Evolutionary conservation across 92 coral and sea anemone species (phyloP).

Genomic region (Porites divaricata): DNA sequence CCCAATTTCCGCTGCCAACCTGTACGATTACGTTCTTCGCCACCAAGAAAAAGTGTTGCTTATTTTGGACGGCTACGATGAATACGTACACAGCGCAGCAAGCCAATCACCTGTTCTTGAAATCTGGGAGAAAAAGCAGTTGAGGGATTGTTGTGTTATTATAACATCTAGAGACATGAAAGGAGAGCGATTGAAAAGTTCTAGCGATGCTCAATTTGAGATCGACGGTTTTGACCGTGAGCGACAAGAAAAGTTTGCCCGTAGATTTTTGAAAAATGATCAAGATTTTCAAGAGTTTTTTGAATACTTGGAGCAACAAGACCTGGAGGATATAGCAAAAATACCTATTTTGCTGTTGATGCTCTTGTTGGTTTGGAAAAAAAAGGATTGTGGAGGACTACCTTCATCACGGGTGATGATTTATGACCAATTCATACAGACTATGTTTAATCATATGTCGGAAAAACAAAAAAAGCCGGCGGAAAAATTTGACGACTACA

Average conservation of each 20-base stretch:
- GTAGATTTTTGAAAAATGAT: background rate
- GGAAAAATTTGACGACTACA: background rate
- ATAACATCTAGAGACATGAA: background rate
- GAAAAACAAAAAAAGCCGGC: background rate
- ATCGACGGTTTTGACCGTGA: background rate
- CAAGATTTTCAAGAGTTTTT: background rate
- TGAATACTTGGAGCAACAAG: background rate
- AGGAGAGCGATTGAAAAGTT: background rate
- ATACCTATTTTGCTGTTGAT: conserved; percentile 14
- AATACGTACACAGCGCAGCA: background rate
- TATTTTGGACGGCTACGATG: conserved; percentile 22
- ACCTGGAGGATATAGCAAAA: background rate
- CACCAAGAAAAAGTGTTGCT: conserved; percentile 5
- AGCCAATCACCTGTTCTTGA: background rate
- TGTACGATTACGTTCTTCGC: background rate
- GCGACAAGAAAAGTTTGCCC: background rate
- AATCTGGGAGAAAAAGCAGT: background rate
- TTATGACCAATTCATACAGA: background rate
- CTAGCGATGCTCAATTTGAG: background rate
- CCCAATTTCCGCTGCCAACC: background rate
- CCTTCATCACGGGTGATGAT: conserved; percentile 10
- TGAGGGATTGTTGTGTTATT: background rate
- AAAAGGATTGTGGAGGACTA: background rate
- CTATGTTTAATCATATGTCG: background rate
- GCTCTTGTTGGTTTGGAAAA: background rate